Evolutionary conservation across 2,113 vertebrate genomes (phyloP), one percentile per base, ranked within the genome.

Genomic region (Paramormyrops kingsleyae): DNA sequence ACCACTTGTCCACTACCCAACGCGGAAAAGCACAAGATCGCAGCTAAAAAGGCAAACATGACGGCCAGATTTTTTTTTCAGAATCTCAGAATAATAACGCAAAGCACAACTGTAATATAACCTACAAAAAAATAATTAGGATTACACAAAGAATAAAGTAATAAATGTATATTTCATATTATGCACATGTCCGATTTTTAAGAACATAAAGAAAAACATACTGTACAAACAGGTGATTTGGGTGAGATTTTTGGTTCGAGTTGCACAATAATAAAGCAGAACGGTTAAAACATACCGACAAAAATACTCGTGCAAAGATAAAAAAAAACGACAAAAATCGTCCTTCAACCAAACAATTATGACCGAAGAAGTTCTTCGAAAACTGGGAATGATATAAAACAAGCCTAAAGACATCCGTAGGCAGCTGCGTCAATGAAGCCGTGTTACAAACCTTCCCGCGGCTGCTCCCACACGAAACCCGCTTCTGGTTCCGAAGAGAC

Each of bases 21-120:
- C 8, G 92, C 95, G 27, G 94, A 93, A 80, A 97, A 90, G 83
- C 95, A 95, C 0, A 95, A 84, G 24, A 97, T 42, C 52, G 93
- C 94, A 2, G 86, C 92, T 56, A 97, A 90, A 88, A 95, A 49
- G 0, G 92, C 90, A 92, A 96, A 88, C 97, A 97, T 97, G 52
- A 39, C 92, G 87, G 46, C 31, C 42, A 83, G 39, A 21, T 46
- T 84, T 85, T 53, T 52, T 50, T 19, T 27, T 5, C n/a, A 15
- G 49, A 47, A 84, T 49, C 7, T 84, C 44, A 49, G 50, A 87
- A 53, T 53, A 85, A 85, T 47, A 35, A 31, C 31, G 46, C 35
- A 49, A 50, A 87, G 5, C 2, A 49, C n/a, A 15, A 52, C 31
- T 31, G 10, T 31, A 70, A 31, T 70, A 27, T 31, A 70, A 27